Percentiles rank a stretch among this genome's conserved stretches.
Conservation (phyloP, 2,797 vertebrate genomes). For the Paguma larvata region DNA sequence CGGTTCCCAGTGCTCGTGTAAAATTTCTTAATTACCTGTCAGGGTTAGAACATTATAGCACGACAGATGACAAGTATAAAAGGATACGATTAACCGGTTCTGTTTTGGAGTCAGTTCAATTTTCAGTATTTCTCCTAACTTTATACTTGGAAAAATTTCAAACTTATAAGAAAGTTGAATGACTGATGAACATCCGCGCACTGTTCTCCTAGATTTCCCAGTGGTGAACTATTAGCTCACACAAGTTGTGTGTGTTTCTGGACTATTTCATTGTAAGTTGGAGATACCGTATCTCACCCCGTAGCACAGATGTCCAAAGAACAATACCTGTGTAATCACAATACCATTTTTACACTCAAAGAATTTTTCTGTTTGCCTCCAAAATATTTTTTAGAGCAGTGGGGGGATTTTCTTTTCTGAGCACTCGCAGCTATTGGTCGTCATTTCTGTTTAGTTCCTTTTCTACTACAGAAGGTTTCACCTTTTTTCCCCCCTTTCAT, state of each 20-base stretch:
- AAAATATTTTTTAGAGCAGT: neutral
- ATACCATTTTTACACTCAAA: neutral
- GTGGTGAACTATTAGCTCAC: neutral
- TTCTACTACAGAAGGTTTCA: neutral
- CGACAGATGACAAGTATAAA: neutral
- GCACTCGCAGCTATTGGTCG: neutral
- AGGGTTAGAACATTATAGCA: neutral
- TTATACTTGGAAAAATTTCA: conserved; percentile 15
- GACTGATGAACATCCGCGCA: neutral
- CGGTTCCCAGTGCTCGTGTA: neutral
- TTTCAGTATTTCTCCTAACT: neutral
- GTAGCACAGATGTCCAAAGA: neutral
- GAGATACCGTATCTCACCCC: neutral
- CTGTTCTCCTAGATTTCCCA: neutral
- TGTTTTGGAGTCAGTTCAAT: neutral
- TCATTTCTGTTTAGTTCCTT: neutral
- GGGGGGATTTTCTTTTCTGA: neutral
- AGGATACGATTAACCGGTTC: neutral
- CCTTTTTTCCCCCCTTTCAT: neutral
- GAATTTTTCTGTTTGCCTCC: neutral
- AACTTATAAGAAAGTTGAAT: neutral
- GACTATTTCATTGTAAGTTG: neutral
- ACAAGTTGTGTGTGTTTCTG: neutral
- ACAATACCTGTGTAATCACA: neutral
- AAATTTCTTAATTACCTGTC: neutral